Conservation (phyloP, 1,140 invertebrate genomes). For the Trichonephila inaurata region DNA sequence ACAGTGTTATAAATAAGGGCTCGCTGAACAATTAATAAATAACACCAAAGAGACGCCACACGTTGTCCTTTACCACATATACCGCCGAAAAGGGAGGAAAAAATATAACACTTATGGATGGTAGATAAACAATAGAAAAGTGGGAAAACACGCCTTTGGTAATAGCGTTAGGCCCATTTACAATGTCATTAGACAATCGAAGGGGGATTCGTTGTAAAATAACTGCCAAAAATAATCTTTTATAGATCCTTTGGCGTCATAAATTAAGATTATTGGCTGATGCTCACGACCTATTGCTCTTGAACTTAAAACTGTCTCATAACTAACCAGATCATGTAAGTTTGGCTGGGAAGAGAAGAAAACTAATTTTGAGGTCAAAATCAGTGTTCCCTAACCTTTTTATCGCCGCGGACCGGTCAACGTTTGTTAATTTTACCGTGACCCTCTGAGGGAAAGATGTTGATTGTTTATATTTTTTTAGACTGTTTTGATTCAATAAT, state of each 20-base stretch:
- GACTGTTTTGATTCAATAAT: no score
- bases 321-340: conserved; percentile 6
- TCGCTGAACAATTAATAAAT: conserved; percentile 57
- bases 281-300: neutral
- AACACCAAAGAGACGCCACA: conserved; percentile 14
- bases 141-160: neutral
- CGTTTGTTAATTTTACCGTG: no score
- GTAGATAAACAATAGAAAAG: neutral
- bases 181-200: conserved; percentile 15
- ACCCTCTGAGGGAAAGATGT: no score
- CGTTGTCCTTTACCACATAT: neutral
- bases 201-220: neutral
- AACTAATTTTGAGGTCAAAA: no score
- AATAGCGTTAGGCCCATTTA: conserved; percentile 23
- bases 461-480: no score
- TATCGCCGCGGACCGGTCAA: no score
- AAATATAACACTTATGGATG: neutral
- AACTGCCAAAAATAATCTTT: neutral
- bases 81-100: neutral
- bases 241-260: neutral
- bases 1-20: neutral
- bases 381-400: no score
- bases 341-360: neutral
- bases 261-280: conserved; percentile 51
- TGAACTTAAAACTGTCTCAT: neutral